These are phyloP conservation scores for Rhynchophorus ferrugineus DNA, from an alignment of 1,140 invertebrate species.

Conservation along the genomic window DNA sequence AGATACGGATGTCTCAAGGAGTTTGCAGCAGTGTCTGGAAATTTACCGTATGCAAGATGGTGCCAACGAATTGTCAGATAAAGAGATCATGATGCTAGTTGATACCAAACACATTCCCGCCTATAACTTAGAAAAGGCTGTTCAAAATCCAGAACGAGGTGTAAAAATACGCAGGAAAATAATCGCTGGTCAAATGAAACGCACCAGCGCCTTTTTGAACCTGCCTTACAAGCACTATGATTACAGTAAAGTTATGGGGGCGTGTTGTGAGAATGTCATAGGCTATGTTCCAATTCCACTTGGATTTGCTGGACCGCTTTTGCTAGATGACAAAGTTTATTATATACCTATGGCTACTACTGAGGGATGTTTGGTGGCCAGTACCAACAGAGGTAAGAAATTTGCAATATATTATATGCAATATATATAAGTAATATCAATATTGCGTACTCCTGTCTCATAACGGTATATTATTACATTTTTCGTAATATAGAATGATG, in stretches of 20 bases:
- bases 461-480: too few species aligned
- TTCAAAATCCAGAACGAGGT: conserved; percentile 72
- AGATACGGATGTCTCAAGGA: conserved; percentile 43
- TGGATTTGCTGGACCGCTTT: conserved; percentile 87
- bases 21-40: conserved; percentile 67
- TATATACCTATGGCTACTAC: conserved; percentile 97
- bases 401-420: neutral
- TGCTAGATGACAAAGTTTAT: conserved; percentile 72
- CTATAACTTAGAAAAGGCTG: conserved; percentile 77
- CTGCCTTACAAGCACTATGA: conserved; percentile 82
- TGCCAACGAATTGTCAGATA: conserved; percentile 62
- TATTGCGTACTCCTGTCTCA: too few species aligned
- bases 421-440: neutral
- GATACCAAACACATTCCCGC: conserved; percentile 65
- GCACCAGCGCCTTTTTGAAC: conserved; percentile 47
- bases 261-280: conserved; percentile 97
- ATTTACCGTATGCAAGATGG: conserved; percentile 64
- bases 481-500: too few species aligned
- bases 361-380: conserved; percentile 93
- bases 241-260: conserved; percentile 76
- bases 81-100: conserved; percentile 75
- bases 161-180: conserved; percentile 69
- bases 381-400: conserved; percentile 82
- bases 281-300: conserved; percentile 89
- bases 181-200: conserved; percentile 41